Conservation (phyloP, 2,113 vertebrate species). For the Scolopax mira region DNA sequence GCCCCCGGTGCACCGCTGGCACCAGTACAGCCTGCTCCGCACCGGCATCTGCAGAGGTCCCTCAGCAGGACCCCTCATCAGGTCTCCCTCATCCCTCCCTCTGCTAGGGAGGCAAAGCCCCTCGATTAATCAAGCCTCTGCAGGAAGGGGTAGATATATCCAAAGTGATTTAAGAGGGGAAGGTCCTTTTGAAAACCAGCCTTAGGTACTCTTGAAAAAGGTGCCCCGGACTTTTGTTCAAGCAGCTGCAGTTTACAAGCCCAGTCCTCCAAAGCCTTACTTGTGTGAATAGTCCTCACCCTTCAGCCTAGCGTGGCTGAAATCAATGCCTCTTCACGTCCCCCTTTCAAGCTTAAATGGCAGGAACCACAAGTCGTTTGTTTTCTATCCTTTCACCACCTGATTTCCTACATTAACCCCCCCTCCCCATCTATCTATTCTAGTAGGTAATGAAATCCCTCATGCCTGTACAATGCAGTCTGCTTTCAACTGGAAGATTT, state of each 20-base stretch:
- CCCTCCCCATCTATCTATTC: neutral
- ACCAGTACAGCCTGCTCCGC: fast-evolving
- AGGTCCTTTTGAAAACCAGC: neutral
- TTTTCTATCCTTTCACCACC: neutral
- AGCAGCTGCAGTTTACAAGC: neutral
- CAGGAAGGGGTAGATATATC: neutral
- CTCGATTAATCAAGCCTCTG: neutral
- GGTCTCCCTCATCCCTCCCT: neutral
- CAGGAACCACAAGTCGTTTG: neutral
- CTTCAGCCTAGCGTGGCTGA: neutral
- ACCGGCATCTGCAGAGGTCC: neutral
- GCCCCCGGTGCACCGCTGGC: fast-evolving
- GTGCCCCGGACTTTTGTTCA: conserved; percentile 13
- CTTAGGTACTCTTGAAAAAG: neutral
- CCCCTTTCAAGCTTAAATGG: conserved; percentile 2
- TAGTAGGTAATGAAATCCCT: neutral
- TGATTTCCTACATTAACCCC: neutral
- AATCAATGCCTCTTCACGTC: conserved; percentile 15
- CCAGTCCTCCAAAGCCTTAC: neutral
- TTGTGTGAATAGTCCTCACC: conserved; percentile 13
- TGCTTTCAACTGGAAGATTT: neutral
- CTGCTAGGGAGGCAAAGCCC: neutral
- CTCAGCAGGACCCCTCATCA: fast-evolving
- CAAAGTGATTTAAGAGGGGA: neutral
- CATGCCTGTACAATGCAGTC: neutral